A percentile compares a stretch with the other conserved stretches of the same genome.
Conservation (phyloP, 2,888 invertebrate genomes). For the Synergus laeviventris region DNA sequence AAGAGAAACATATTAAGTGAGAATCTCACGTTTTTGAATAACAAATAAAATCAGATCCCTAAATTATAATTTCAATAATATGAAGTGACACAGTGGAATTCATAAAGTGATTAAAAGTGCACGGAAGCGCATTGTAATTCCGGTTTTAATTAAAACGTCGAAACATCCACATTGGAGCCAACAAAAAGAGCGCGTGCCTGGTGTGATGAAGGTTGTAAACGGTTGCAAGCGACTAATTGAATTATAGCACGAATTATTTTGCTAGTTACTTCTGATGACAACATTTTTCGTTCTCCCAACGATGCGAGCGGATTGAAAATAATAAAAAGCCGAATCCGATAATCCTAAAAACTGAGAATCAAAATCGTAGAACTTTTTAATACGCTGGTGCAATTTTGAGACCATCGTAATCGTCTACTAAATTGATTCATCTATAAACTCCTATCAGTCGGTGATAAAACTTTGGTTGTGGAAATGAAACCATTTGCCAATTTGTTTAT, state of each 20-base stretch:
- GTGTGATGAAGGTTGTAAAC: constrained; percentile 22
- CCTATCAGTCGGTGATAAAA: background rate
- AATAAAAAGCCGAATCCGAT: background rate
- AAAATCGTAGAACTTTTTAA: constrained; percentile 3
- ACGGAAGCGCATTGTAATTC: constrained; percentile 24
- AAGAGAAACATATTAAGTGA: background rate
- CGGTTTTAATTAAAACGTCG: constrained; percentile 35
- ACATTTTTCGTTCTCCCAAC: background rate
- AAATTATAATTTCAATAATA: background rate
- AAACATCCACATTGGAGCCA: constrained; percentile 16
- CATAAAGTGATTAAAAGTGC: constrained; percentile 30
- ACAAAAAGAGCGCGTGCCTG: constrained; percentile 4
- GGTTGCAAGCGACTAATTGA: constrained; percentile 28
- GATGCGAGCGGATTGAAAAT: constrained; percentile 22
- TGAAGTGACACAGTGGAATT: constrained; percentile 3
- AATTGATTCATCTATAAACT: background rate
- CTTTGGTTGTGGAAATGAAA: background rate
- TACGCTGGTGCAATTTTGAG: background rate
- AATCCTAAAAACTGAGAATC: constrained; percentile 12
- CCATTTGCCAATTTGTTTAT: background rate
- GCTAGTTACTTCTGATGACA: constrained; percentile 9
- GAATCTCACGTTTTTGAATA: background rate
- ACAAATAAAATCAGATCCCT: background rate
- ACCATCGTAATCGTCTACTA: background rate
- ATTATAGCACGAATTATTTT: constrained; percentile 27